Evolutionary conservation across 2,113 vertebrate species (phyloP).

Genomic region (Larimichthys crocea): DNA sequence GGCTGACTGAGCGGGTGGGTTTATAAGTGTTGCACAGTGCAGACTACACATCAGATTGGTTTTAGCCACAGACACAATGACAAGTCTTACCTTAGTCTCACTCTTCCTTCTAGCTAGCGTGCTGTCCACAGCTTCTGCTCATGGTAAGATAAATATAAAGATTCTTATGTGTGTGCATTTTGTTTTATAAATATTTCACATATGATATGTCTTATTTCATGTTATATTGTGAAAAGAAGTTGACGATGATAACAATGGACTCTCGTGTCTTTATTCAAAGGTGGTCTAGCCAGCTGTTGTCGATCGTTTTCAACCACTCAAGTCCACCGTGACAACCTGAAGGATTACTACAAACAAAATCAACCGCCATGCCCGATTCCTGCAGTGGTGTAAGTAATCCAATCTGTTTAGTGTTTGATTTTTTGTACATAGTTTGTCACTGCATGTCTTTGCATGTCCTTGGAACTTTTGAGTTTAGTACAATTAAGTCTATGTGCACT

Average conservation of each 20-base stretch:
- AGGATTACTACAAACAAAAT: conserved; percentile 54
- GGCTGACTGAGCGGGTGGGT: not conserved
- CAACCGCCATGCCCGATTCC: conserved; percentile 22
- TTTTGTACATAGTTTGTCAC: not conserved
- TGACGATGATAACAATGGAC: not conserved
- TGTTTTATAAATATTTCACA: not conserved
- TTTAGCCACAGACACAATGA: conserved; percentile 46
- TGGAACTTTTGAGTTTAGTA: not conserved
- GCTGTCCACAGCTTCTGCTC: conserved; percentile 34
- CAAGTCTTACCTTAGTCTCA: not conserved
- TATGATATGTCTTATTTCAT: not conserved
- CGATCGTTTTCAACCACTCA: not conserved
- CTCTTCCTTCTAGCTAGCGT: conserved; percentile 46
- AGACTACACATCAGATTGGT: conserved; percentile 13
- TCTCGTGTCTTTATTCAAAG: conserved; percentile 52
- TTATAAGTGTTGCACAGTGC: conserved; percentile 35
- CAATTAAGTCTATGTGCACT: not conserved
- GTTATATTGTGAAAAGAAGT: not conserved
- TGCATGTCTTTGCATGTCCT: fast-evolving
- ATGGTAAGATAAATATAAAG: conserved; percentile 43
- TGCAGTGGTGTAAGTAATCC: conserved; percentile 76
- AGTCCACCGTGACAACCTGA: conserved; percentile 13
- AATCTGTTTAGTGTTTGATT: not conserved
- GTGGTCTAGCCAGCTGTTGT: conserved; percentile 64
- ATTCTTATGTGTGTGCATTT: not conserved